These are phyloP conservation scores for Rhabdophis nuchalis DNA, from an alignment of 2,797 vertebrate species.

Conservation along the genomic window DNA sequence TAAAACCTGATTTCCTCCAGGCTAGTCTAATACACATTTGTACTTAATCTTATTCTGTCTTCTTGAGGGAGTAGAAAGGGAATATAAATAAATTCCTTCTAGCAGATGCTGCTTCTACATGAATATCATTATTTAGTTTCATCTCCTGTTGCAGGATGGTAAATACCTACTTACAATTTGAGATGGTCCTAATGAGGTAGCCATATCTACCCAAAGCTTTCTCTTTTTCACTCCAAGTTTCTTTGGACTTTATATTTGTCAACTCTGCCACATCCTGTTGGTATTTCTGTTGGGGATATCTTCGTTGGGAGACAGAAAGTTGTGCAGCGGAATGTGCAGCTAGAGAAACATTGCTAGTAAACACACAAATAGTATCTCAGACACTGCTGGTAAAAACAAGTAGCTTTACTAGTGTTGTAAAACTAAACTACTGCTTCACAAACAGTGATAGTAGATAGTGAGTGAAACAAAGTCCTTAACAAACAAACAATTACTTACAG, in stretches of 20 bases:
- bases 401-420: too few species aligned
- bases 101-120: slow-evolving; percentile 25
- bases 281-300: too few species aligned
- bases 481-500: too few species aligned
- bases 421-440: too few species aligned
- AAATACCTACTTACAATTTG: slow-evolving; percentile 38
- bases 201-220: not conserved
- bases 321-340: too few species aligned
- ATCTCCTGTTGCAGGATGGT: slow-evolving; percentile 19
- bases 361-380: too few species aligned
- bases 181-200: not conserved
- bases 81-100: slow-evolving; percentile 36
- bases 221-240: not conserved
- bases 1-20: slow-evolving; percentile 6
- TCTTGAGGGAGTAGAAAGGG: slow-evolving; percentile 10
- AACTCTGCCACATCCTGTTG: not conserved
- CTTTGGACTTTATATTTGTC: not conserved
- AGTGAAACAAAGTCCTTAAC: too few species aligned
- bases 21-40: slow-evolving; percentile 12
- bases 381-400: too few species aligned
- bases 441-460: too few species aligned
- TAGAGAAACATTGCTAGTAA: too few species aligned
- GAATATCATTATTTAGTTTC: slow-evolving; percentile 47
- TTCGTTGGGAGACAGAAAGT: too few species aligned
- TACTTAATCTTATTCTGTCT: slow-evolving; percentile 15